phyloP scores from a whole-genome alignment of 2,113 vertebrate genomes.

The Triplophysa tibetana region DNA sequence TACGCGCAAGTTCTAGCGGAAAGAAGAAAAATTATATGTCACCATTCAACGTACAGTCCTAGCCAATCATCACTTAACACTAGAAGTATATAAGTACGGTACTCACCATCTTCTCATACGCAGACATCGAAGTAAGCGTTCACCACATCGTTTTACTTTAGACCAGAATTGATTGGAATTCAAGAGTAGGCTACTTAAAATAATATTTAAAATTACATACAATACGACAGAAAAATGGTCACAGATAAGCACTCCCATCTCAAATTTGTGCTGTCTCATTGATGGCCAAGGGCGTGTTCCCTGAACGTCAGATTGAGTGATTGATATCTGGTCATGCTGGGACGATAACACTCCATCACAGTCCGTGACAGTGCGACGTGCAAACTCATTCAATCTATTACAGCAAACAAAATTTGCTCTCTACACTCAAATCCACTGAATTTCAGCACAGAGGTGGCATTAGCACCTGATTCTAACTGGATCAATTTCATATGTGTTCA shows the following conservation, averaged over 20 bases:
- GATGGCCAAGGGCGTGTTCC: conserved; percentile 46
- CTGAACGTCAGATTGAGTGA: conserved; percentile 58
- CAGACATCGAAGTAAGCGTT: no score
- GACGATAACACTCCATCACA: conserved; percentile 64
- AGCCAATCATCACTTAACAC: no score
- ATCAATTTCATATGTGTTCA: conserved; percentile 7
- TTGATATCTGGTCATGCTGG: conserved; percentile 59
- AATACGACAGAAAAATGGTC: background rate
- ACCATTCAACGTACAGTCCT: no score
- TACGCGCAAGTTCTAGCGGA: no score
- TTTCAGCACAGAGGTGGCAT: background rate
- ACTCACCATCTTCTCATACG: no score
- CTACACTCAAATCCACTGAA: conserved; percentile 51
- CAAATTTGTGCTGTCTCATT: conserved; percentile 57
- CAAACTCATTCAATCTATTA: conserved; percentile 60
- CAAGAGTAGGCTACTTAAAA: background rate
- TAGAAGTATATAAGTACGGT: no score
- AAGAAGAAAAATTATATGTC: no score
- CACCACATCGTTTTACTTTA: no score
- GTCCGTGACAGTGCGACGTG: conserved; percentile 54
- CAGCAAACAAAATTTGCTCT: conserved; percentile 45
- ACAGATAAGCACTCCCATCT: conserved; percentile 40
- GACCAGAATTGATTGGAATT: no score
- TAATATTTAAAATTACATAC: conserved; percentile 51
- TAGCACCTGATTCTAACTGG: background rate